Base-by-base conservation (phyloP, 1,140 invertebrate species). In the Eupristina koningsbergeri region DNA sequence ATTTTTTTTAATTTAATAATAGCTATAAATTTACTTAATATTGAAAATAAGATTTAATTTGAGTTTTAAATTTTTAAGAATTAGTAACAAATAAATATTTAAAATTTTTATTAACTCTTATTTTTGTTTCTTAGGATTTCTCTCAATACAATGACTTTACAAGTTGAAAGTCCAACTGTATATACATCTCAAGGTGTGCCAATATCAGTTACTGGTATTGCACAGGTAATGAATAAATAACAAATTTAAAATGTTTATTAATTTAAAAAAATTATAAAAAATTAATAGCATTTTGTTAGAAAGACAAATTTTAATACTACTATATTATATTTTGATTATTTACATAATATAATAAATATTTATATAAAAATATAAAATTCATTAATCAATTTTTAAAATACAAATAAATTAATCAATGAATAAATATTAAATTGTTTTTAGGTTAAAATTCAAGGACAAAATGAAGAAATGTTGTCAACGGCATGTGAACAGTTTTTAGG, bases 401-500 rank as follows among this genome's bases (percentile, higher is more conserved):
- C 19, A 53, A 53, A 34, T 63, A 63, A 63, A 63, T 29, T 7
- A 29, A 69, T 69, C 8, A 2, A 69, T 36, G 0, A 69, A 26
- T 13, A 41, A 80, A 81, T 83, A n/a, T 63, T 58, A 83, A 63
- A 83, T 58, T 41, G 78, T 69, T 85, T 15, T 31, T 81, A 98
- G 96, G 98, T 99, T 0, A 99, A 99, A 93, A 98, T 99, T 85
- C 98, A 99, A 93, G 98, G 98, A 3, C 97, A 98, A 92, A 99
- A 99, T 93, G 96, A 98, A 89, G 97, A 99, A 92, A 99, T 99
- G 98, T 93, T 99, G 71, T 93, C 98, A 81, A 97, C 98, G 13
- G 98, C 98, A 1, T 99, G 98, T 91, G 98, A 99, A 92, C 97
- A 99, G 88, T 99, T 99, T 93, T 93, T 99, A 41, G 98, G 98